phyloP scores from a whole-genome alignment of 2,888 invertebrate genomes.

The Podabrus alpinus region DNA sequence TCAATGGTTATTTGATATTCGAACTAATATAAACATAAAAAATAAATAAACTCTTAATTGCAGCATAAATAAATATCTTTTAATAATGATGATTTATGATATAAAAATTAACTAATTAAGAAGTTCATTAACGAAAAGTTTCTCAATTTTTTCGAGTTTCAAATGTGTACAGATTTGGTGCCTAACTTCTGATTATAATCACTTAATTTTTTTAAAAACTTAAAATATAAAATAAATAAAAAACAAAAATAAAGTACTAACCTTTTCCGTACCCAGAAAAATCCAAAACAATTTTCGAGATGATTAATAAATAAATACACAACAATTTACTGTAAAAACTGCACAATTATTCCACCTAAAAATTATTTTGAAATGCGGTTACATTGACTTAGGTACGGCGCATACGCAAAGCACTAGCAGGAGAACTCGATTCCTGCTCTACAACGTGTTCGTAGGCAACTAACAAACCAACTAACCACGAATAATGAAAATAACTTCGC shows the following conservation, averaged over 20 bases:
- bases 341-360: background rate
- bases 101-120: background rate
- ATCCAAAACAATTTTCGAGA: background rate
- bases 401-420: constrained; percentile 17
- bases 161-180: background rate
- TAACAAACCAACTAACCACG: constrained; percentile 6
- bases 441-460: constrained; percentile 14
- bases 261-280: constrained; percentile 1
- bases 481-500: background rate
- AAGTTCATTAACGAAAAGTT: background rate
- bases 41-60: background rate
- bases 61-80: background rate
- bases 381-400: constrained; percentile 7
- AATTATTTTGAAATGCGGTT: constrained; percentile 1
- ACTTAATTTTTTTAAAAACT: too few relatives aligned
- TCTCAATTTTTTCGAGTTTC: background rate
- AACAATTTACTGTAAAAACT: background rate
- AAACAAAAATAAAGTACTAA: background rate
- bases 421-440: constrained; percentile 9
- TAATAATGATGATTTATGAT: background rate
- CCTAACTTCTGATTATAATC: background rate
- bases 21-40: background rate
- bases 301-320: background rate
- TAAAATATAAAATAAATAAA: background rate
- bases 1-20: background rate